These are phyloP conservation scores for Hipparchia semele DNA, from an alignment of 2,888 invertebrate genomes.

Conservation along the genomic window DNA sequence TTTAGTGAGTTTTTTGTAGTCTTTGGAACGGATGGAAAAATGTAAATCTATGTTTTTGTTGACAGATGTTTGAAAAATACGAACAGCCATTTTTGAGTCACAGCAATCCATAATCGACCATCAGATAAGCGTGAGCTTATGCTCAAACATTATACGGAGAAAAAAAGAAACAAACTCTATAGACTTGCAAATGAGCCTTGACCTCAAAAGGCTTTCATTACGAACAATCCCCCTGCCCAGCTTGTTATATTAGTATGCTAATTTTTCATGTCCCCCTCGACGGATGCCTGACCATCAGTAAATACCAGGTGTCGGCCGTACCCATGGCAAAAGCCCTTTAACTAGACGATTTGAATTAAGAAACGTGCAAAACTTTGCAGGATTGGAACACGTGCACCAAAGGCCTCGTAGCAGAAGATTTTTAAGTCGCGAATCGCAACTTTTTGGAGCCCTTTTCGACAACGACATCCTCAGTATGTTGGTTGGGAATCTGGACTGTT, in stretches of 20 bases:
- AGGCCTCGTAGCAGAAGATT: neutral
- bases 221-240: constrained; percentile 18
- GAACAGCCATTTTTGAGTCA: neutral
- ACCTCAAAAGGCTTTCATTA: constrained; percentile 30
- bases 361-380: constrained; percentile 11
- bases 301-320: constrained; percentile 65
- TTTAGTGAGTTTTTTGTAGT: no score
- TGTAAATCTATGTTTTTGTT: no score
- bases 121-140: neutral
- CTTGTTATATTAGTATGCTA: constrained; percentile 66
- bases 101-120: neutral
- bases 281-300: constrained; percentile 44
- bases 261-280: constrained; percentile 54
- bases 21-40: no score
- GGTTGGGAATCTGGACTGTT: no score
- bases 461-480: no score
- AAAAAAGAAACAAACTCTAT: neutral
- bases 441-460: no score
- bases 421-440: neutral
- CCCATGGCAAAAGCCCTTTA: constrained; percentile 56
- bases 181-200: constrained; percentile 27
- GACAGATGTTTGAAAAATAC: no score
- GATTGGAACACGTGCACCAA: constrained; percentile 8
- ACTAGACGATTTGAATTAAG: constrained; percentile 26
- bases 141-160: neutral